Evolutionary conservation across 2,888 invertebrate genomes (phyloP).

Genomic region (Lithophane socia): DNA sequence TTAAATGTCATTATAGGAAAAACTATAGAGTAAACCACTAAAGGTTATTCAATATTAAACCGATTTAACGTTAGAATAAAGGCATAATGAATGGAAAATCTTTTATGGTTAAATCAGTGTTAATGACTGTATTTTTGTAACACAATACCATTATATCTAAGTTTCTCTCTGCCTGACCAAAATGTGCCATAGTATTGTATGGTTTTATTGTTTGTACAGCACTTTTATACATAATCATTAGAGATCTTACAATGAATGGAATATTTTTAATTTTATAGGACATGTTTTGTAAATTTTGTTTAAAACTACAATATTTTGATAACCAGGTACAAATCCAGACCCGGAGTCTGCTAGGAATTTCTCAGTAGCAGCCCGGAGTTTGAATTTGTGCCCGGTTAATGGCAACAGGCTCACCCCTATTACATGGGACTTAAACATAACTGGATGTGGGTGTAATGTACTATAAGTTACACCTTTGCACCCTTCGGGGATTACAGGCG

Average conservation of each 20-base stretch:
- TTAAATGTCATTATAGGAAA: slow-evolving; percentile 10
- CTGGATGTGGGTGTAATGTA: no score
- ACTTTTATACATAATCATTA: background rate
- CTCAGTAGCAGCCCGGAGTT: no score
- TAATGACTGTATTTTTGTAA: slow-evolving; percentile 11
- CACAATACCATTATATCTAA: background rate
- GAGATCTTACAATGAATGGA: background rate
- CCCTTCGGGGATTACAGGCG: no score
- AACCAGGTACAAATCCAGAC: no score
- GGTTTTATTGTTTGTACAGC: no score
- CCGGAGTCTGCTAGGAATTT: no score
- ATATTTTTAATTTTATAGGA: background rate
- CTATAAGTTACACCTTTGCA: no score
- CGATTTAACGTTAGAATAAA: background rate
- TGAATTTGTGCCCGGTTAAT: no score
- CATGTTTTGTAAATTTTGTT: background rate
- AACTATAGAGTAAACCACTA: background rate
- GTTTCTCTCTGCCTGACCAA: background rate
- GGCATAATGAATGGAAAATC: background rate
- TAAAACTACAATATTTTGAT: no score
- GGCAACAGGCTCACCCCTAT: no score
- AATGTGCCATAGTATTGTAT: slow-evolving; percentile 2
- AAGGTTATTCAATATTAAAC: background rate
- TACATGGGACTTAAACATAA: no score
- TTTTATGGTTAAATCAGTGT: background rate